Base-by-base conservation (phyloP, 2,888 invertebrate species). In the Notodonta dromedarius region DNA sequence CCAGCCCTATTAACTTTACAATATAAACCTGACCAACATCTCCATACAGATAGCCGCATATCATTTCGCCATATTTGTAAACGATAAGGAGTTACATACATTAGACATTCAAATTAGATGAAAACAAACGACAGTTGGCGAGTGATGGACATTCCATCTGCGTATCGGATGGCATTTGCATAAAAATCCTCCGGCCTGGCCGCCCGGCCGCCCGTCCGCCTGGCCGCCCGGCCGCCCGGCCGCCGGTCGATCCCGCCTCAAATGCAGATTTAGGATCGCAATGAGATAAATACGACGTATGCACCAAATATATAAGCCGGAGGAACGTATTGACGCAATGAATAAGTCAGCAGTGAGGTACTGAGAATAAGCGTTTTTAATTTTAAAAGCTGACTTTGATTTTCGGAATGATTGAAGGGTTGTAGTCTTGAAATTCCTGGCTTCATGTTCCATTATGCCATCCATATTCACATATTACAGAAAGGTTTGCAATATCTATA, bases 71-170 rank as follows among this genome's bases (percentile, higher is more conserved):
- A 81, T 82, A 82, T 79, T 79, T 78, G 79, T 83, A 78, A 77
- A 74, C 75, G 80, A 76, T 79, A 79, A 82, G 78, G 77, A 83
- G 72, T 76, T 57, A 76, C 76, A 77, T 82, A 72, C 79, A 89
- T 89, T 86, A 92, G 85, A 82, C 83, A 93, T 91, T 91, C 88
- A 92, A 91, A 92, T 89, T 88, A 89, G 84, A 88, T 73, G 84
- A 87, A 87, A 89, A 87, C 85, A 85, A 85, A 82, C 79, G 78
- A 79, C 74, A 72, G 72, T 72, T 76, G 74, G 64, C 79, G 82
- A 81, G 83, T 91, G 92, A 92, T 90, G 90, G 92, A 91, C 91
- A 89, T 89, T 84, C 87, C 88, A 87, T 91, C 90, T 86, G 80
- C 61, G 68, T 77, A 82, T 86, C 83, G 86, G 81, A 79, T 78